Percentiles rank a stretch among this genome's conserved stretches.
Evolutionary conservation across 2,113 vertebrate species (phyloP).

Genomic region (Xyrauchen texanus): DNA sequence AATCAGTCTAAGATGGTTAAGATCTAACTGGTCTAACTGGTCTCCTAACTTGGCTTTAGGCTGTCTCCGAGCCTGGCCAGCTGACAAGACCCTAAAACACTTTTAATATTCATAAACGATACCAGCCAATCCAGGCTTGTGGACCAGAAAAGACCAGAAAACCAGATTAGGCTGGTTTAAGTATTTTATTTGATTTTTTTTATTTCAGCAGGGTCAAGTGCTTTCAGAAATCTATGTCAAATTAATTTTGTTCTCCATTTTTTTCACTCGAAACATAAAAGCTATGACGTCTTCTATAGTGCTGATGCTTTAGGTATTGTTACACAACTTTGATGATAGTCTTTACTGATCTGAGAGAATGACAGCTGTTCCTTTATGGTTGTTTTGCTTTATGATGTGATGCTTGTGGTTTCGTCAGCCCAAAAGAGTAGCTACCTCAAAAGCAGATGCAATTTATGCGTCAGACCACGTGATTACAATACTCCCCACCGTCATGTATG

Average conservation of each 20-base stretch:
- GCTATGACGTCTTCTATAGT: neutral
- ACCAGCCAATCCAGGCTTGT: too few species aligned
- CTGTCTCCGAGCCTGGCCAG: too few species aligned
- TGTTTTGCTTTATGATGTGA: neutral
- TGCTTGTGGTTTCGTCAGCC: neutral
- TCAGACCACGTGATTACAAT: conserved; percentile 7
- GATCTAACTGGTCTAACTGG: too few species aligned
- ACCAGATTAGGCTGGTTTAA: too few species aligned
- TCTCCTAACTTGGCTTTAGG: too few species aligned
- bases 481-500: neutral
- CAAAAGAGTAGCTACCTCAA: neutral
- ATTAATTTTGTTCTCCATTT: neutral
- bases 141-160: too few species aligned
- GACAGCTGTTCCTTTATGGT: neutral
- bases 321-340: conserved; percentile 21
- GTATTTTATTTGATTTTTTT: too few species aligned
- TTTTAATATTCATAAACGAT: too few species aligned
- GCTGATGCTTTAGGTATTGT: neutral
- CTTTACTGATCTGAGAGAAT: conserved; percentile 12
- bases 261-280: neutral
- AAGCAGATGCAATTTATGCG: neutral
- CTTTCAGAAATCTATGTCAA: too few species aligned
- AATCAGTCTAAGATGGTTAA: too few species aligned
- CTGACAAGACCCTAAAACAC: too few species aligned
- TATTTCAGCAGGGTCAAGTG: too few species aligned